Conservation (phyloP, 2,113 vertebrate species). For the Falcunculus frontatus region DNA sequence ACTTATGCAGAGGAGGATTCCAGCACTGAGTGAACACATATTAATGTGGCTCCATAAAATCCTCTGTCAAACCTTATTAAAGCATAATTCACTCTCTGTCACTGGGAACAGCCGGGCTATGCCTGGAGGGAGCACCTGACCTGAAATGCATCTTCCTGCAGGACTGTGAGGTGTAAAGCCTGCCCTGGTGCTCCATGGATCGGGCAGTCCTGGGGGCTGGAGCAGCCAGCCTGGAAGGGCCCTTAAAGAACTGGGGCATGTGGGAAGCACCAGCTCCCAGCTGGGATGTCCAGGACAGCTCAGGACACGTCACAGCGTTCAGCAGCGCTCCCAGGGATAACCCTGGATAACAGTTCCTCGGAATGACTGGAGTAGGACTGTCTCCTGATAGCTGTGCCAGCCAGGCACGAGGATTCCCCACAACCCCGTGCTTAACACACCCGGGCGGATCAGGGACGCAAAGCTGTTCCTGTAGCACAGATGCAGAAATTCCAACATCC, state of each 20-base stretch:
- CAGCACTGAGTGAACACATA: not conserved
- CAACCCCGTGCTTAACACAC: accelerated
- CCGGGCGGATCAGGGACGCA: not conserved
- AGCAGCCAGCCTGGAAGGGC: no score
- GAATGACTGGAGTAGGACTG: not conserved
- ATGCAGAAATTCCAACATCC: not conserved
- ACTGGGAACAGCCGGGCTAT: not conserved
- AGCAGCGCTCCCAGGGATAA: not conserved
- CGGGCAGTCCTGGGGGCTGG: not conserved
- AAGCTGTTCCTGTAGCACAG: accelerated
- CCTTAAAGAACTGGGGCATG: accelerated
- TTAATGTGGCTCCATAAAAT: not conserved
- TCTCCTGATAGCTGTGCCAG: not conserved
- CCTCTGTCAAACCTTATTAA: not conserved
- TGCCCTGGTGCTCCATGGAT: accelerated
- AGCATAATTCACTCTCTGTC: not conserved
- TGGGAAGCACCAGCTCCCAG: not conserved
- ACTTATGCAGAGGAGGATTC: not conserved
- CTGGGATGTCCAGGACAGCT: not conserved
- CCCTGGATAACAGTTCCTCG: not conserved
- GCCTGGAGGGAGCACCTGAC: not conserved
- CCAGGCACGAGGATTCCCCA: not conserved
- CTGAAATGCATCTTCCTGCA: not conserved
- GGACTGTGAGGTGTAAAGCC: not conserved
- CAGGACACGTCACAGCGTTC: accelerated